Base-by-base conservation (phyloP, 2,888 invertebrate species). In the Clitarchus hookeri region DNA sequence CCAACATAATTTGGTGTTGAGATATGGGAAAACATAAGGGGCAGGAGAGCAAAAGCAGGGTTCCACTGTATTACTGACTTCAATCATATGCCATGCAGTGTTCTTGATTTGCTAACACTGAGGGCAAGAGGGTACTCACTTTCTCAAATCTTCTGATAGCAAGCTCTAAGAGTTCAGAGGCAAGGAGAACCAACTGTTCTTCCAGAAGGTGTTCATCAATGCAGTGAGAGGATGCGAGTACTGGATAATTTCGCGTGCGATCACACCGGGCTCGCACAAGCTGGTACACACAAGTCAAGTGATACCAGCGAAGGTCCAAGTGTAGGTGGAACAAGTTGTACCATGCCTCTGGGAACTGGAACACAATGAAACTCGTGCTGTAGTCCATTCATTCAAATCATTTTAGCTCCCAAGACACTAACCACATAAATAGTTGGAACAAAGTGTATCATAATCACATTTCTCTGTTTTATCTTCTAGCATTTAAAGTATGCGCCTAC, bases 291-390 rank as follows among this genome's bases (percentile, higher is more conserved):
- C 89, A 87, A 0, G 91, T 90, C 8, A 92, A 86, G 84, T 91
- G 90, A 25, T 91, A 89, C 93, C 93, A 93, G 44, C 92, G 90
- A 65, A 93, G 88, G 87, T 93, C 93, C 87, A 93, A 88, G 87
- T 93, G 92, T 84, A 91, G 88, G 89, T 93, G 93, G 87, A 92
- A 93, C 87, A 92, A 89, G 87, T 93, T 93, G 89, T 92, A 92
- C n/a, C 91, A 91, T 16, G 92, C 91, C 86, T 92, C 91, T 1
- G 90, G 88, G 87, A 91, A 91, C 92, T 93, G 88, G 87, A 90
- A 87, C 25, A 86, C n/a, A 84, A 84, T n/a, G 65, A 6, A 48
- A 13, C 48, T 1, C 48, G 6, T 48, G 1, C 36, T 4, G 4
- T 36, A 36, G 2, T 36, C 36, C 36, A 36, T 36, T 36, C 36